Conservation (phyloP, 2,797 vertebrate species). For the Acrocephalus scirpaceus region DNA sequence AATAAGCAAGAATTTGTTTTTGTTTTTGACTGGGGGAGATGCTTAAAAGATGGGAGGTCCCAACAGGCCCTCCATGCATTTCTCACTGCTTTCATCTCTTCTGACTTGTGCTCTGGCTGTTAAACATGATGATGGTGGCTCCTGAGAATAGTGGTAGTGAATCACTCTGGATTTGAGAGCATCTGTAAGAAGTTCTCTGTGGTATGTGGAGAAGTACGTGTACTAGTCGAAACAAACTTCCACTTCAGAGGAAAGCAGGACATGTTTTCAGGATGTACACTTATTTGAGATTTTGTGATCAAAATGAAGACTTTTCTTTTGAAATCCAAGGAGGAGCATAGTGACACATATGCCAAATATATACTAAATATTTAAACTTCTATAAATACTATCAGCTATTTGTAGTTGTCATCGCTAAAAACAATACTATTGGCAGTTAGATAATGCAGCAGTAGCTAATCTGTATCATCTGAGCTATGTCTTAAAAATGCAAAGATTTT, state of each 20-base stretch:
- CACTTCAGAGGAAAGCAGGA: not conserved
- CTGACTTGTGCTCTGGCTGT: not conserved
- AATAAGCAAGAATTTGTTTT: not conserved
- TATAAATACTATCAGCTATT: not conserved
- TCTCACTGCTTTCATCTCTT: not conserved
- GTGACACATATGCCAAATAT: not conserved
- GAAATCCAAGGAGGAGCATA: not conserved
- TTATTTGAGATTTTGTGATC: not conserved
- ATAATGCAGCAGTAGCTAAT: not conserved
- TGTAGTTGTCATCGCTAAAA: not conserved
- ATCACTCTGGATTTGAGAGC: not conserved
- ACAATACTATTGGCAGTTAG: not conserved
- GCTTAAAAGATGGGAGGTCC: not conserved
- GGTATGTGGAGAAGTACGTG: not conserved
- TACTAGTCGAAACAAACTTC: not conserved
- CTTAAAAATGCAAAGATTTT: not conserved
- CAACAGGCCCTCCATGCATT: not conserved
- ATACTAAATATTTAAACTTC: not conserved
- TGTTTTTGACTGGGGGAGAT: not conserved
- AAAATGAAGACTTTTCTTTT: not conserved
- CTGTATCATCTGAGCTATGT: rapidly evolving
- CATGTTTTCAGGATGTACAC: not conserved
- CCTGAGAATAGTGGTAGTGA: not conserved
- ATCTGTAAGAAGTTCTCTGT: not conserved
- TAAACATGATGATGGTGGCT: not conserved